These are phyloP conservation scores for Melitaea cinxia DNA, from an alignment of 1,140 invertebrate genomes.

Conservation along the genomic window DNA sequence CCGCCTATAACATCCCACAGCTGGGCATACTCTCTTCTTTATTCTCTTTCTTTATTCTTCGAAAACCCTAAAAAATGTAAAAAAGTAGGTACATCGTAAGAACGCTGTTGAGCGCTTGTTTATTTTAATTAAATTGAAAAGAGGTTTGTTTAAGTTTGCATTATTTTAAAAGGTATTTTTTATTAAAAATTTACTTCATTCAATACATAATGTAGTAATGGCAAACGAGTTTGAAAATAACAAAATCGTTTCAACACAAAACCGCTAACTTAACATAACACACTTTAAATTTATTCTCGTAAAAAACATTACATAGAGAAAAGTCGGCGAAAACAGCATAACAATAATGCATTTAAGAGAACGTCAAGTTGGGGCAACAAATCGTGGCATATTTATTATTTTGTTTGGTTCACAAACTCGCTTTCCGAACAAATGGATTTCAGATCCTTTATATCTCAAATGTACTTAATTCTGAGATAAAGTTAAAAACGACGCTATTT, in stretches of 20 bases:
- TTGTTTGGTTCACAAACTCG: conserved; percentile 19
- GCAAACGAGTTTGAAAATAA: too few relatives aligned
- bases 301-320: neutral
- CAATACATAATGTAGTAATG: too few relatives aligned
- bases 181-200: too few relatives aligned
- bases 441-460: conserved; percentile 15
- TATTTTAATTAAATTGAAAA: too few relatives aligned
- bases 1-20: too few relatives aligned
- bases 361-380: conserved; percentile 1
- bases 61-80: too few relatives aligned
- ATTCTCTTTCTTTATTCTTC: too few relatives aligned
- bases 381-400: conserved; percentile 17
- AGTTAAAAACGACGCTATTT: conserved; percentile 2
- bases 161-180: too few relatives aligned
- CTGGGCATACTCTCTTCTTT: too few relatives aligned
- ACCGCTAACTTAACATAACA: neutral
- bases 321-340: neutral
- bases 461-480: conserved; percentile 3
- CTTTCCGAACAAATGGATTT: conserved; percentile 10
- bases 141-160: too few relatives aligned
- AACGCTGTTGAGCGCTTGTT: too few relatives aligned
- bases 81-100: too few relatives aligned
- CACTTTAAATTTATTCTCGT: neutral
- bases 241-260: neutral
- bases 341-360: neutral